phyloP scores from a whole-genome alignment of 2,113 vertebrate species.

The Gasterosteus nipponicus region DNA sequence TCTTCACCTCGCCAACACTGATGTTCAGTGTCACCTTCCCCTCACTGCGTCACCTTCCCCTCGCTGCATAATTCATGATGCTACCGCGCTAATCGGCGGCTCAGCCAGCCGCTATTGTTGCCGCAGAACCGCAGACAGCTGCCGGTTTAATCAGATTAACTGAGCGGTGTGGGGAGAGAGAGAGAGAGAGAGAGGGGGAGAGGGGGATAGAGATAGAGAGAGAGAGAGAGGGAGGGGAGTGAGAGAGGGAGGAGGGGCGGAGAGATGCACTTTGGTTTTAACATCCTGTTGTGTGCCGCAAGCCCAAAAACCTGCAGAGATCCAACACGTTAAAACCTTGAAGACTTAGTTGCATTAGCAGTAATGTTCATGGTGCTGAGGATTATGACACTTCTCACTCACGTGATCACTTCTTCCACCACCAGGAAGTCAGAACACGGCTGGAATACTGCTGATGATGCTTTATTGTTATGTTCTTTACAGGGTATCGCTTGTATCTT shows the following conservation, averaged over 20 bases:
- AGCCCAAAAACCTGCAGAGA: background rate
- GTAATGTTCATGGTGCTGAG: slow-evolving; percentile 3
- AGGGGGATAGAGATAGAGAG: background rate
- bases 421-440: no score
- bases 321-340: background rate
- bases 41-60: background rate
- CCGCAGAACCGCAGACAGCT: slow-evolving; percentile 37
- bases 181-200: background rate
- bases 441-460: no score
- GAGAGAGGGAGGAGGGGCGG: background rate
- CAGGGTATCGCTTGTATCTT: no score
- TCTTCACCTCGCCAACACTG: no score
- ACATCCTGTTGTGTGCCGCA: background rate
- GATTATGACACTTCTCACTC: slow-evolving; percentile 18
- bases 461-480: no score
- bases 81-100: slow-evolving; percentile 45
- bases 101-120: slow-evolving; percentile 38
- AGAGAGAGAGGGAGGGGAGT: background rate
- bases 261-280: background rate
- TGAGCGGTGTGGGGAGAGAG: slow-evolving; percentile 9
- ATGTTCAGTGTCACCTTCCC: no score
- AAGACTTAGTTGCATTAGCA: background rate
- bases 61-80: slow-evolving; percentile 45
- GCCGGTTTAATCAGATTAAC: slow-evolving; percentile 47
- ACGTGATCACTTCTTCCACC: background rate